Evolutionary conservation across 2,888 invertebrate species (phyloP).

Genomic region (Cephus pulcher): DNA sequence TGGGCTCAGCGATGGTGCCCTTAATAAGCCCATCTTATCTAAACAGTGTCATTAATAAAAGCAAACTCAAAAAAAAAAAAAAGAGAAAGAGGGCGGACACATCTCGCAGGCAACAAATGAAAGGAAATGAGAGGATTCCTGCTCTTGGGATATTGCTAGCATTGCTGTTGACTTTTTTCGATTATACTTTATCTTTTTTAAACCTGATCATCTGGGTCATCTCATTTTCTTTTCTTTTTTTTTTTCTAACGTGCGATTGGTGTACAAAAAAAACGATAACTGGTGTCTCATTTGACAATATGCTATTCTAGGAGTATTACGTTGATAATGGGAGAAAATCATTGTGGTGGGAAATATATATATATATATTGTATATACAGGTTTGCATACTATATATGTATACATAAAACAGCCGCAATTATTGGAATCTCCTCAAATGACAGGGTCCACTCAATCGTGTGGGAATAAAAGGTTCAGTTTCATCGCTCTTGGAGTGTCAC

Average conservation of each 20-base stretch:
- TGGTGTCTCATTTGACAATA: neutral
- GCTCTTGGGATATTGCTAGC: neutral
- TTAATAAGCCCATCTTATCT: constrained; percentile 17
- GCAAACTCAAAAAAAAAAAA: constrained; percentile 6
- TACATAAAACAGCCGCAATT: neutral
- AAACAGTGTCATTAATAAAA: constrained; percentile 19
- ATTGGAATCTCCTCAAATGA: neutral
- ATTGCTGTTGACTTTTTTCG: neutral
- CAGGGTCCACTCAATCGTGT: neutral
- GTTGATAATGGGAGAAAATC: neutral
- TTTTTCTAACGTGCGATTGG: neutral
- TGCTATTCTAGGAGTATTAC: neutral
- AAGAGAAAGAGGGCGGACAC: neutral
- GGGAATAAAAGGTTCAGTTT: neutral
- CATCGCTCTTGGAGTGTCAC: neutral
- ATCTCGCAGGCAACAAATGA: constrained; percentile 1
- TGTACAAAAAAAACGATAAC: neutral
- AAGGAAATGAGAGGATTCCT: constrained; percentile 12
- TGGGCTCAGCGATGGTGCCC: neutral
- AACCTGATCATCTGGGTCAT: neutral
- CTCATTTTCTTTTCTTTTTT: neutral
- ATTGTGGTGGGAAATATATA: neutral
- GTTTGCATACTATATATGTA: too few species aligned
- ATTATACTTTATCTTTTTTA: neutral
- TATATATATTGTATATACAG: too few species aligned